These are phyloP conservation scores for Apotomis betuletana DNA, from an alignment of 2,888 invertebrate species.

Conservation along the genomic window DNA sequence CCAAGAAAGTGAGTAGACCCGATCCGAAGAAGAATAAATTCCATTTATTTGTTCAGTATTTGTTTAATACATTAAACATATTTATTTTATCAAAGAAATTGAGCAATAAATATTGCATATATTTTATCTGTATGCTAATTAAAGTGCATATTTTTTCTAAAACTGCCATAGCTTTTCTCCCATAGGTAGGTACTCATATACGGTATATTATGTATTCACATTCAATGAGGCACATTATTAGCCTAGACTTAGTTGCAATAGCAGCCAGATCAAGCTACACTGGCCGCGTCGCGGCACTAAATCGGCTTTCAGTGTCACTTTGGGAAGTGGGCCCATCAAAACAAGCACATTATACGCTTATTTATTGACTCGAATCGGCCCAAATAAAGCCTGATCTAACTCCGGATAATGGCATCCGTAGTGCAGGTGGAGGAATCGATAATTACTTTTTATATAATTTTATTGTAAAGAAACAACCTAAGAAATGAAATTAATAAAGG, in stretches of 20 bases:
- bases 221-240: neutral
- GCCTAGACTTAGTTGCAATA: constrained; percentile 18
- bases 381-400: constrained; percentile 14
- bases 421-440: constrained; percentile 1
- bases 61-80: too few species aligned
- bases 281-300: constrained; percentile 48
- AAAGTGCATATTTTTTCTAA: neutral
- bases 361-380: constrained; percentile 46
- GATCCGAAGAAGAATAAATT: too few species aligned
- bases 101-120: too few species aligned
- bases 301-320: constrained; percentile 47
- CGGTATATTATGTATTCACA: neutral
- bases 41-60: too few species aligned
- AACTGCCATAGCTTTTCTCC: neutral
- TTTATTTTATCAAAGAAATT: too few species aligned
- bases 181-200: neutral
- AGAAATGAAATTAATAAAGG: too few species aligned
- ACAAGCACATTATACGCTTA: constrained; percentile 55
- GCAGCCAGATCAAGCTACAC: constrained; percentile 43
- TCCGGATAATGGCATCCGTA: neutral
- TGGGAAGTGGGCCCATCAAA: constrained; percentile 55
- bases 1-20: too few species aligned
- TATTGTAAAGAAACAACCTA: too few species aligned
- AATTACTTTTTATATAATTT: neutral
- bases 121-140: too few species aligned